These are phyloP conservation scores for Drosophila suboccidentalis DNA, from an alignment of 2,888 invertebrate species.

Conservation along the genomic window DNA sequence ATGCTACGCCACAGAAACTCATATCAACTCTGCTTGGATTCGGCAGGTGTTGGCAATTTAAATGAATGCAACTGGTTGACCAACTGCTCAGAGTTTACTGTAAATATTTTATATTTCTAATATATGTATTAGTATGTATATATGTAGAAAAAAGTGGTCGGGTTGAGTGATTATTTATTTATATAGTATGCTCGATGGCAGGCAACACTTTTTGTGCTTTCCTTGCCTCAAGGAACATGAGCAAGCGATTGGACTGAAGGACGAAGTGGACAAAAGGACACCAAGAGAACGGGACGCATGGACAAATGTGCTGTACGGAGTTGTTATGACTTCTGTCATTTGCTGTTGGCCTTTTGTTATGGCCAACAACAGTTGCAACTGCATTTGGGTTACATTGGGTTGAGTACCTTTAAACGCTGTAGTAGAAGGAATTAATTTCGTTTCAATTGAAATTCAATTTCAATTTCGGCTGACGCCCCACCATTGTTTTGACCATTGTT, in stretches of 20 bases:
- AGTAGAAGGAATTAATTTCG: not conserved
- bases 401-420: not conserved
- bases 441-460: conserved; percentile 7
- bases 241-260: not conserved
- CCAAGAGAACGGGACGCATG: not conserved
- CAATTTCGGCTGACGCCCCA: not conserved
- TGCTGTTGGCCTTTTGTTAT: not conserved
- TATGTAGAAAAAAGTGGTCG: not conserved
- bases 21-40: not conserved
- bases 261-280: not conserved
- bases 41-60: conserved; percentile 7
- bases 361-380: conserved; percentile 16
- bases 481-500: conserved; percentile 31
- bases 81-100: not conserved
- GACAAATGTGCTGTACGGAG: not conserved
- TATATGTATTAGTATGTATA: not conserved
- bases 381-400: not conserved
- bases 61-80: conserved; percentile 6
- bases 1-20: not conserved
- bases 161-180: conserved; percentile 51
- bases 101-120: not conserved
- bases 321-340: conserved; percentile 14
- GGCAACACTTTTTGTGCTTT: conserved; percentile 25
- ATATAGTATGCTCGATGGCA: conserved; percentile 38
- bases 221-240: not conserved